phyloP scores from a whole-genome alignment of 2,113 vertebrate species.

The Aptenodytes patagonicus region DNA sequence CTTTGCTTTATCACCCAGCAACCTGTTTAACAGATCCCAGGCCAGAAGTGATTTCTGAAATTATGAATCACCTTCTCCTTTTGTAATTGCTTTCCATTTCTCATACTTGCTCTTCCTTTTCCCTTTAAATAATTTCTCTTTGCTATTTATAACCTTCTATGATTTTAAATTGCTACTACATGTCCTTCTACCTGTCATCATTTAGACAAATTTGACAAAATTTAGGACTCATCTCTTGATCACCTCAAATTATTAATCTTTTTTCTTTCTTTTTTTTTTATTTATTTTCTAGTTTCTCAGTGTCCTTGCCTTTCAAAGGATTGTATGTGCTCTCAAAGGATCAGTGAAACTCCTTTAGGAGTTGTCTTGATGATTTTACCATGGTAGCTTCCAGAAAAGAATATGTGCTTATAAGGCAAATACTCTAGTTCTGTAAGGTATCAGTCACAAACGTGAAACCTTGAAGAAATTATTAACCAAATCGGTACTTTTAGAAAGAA shows the following conservation, averaged over 20 bases:
- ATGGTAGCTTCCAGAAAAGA: neutral
- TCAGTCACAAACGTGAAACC: neutral
- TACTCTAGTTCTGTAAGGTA: neutral
- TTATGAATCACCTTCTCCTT: neutral
- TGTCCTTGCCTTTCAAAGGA: neutral
- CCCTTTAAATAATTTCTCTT: neutral
- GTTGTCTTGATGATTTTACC: neutral
- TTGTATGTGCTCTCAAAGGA: neutral
- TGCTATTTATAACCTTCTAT: neutral
- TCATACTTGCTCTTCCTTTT: neutral
- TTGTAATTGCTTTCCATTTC: neutral
- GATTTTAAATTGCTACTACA: neutral
- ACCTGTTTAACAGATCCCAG: neutral
- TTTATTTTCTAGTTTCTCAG: neutral
- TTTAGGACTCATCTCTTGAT: neutral
- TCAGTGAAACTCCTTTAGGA: neutral
- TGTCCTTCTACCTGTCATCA: neutral
- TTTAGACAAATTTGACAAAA: neutral
- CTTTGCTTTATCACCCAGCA: neutral
- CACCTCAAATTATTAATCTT: neutral
- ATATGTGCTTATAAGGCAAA: neutral
- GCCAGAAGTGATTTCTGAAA: constrained; percentile 12
- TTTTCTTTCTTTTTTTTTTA: neutral
- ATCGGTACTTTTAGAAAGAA: neutral
- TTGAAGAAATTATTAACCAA: neutral